A percentile compares a stretch with the other conserved stretches of the same genome.
These are phyloP conservation scores for Dolichomitus sp. DNA, from an alignment of 2,888 invertebrate species.

Conservation along the genomic window DNA sequence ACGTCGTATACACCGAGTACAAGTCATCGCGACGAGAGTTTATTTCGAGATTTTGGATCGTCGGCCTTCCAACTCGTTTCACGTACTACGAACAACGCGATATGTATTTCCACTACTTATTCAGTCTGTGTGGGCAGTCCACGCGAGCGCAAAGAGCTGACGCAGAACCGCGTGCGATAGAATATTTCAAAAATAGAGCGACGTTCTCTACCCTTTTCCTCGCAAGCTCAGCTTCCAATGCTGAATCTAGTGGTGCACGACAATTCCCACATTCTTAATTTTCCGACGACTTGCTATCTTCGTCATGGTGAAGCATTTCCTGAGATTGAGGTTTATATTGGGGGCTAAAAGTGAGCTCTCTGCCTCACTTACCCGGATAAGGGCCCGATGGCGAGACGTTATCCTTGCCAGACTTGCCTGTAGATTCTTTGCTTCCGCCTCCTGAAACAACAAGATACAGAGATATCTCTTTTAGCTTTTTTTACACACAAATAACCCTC, in stretches of 20 bases:
- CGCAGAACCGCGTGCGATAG: slow-evolving; percentile 33
- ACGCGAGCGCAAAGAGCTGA: slow-evolving; percentile 35
- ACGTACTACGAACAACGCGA: neutral
- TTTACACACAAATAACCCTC: slow-evolving; percentile 42
- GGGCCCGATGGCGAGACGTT: slow-evolving; percentile 90
- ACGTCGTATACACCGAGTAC: slow-evolving; percentile 8
- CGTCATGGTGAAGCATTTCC: neutral
- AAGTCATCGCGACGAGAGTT: slow-evolving; percentile 60
- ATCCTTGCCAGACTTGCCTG: slow-evolving; percentile 90
- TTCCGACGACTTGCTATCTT: neutral
- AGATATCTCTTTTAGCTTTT: slow-evolving; percentile 58
- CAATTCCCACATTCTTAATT: slow-evolving; percentile 21
- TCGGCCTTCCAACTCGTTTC: slow-evolving; percentile 13
- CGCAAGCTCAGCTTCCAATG: slow-evolving; percentile 12
- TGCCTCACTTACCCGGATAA: slow-evolving; percentile 84
- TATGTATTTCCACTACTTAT: slow-evolving; percentile 6
- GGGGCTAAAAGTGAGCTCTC: neutral
- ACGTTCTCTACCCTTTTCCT: slow-evolving; percentile 7
- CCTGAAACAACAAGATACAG: slow-evolving; percentile 88
- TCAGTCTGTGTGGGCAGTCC: slow-evolving; percentile 26
- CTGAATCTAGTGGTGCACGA: slow-evolving; percentile 21
- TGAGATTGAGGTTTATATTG: neutral
- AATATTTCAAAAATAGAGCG: slow-evolving; percentile 56
- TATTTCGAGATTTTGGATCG: slow-evolving; percentile 62
- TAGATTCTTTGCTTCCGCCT: slow-evolving; percentile 90